These are phyloP conservation scores for Forbesichthys agassizii DNA, from an alignment of 2,113 vertebrate genomes.

Conservation along the genomic window DNA sequence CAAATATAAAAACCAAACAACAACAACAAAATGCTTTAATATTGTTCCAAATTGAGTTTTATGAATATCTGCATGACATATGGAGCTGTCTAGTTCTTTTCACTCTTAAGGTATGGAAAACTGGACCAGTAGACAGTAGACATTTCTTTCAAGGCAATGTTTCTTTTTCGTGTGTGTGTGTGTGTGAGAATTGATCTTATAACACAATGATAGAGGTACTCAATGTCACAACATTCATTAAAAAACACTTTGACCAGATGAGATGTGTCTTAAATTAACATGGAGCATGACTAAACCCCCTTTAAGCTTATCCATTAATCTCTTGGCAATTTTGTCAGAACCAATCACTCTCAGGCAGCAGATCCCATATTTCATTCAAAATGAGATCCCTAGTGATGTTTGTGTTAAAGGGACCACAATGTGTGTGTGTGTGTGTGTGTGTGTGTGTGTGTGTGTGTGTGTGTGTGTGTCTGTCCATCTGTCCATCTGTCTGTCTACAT, in stretches of 20 bases:
- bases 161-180: slow-evolving; percentile 6
- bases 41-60: too few relatives aligned
- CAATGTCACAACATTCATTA: slow-evolving; percentile 1
- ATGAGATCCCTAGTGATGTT: slow-evolving; percentile 45
- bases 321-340: too few relatives aligned
- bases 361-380: slow-evolving; percentile 44
- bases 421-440: slow-evolving; percentile 44
- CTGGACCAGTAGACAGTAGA: too few relatives aligned
- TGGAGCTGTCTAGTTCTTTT: too few relatives aligned
- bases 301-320: too few relatives aligned
- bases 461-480: slow-evolving; percentile 45
- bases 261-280: background rate
- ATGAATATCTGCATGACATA: too few relatives aligned
- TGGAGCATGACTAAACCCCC: too few relatives aligned
- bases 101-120: too few relatives aligned
- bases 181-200: slow-evolving; percentile 16
- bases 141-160: background rate
- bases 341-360: slow-evolving; percentile 19
- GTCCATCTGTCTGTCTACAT: slow-evolving; percentile 37
- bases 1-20: too few relatives aligned
- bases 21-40: too few relatives aligned
- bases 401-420: slow-evolving; percentile 45
- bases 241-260: background rate
- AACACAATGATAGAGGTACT: slow-evolving; percentile 25
- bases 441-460: slow-evolving; percentile 45